Conservation (phyloP, 2,888 invertebrate species). For the Leucoma salicis region DNA sequence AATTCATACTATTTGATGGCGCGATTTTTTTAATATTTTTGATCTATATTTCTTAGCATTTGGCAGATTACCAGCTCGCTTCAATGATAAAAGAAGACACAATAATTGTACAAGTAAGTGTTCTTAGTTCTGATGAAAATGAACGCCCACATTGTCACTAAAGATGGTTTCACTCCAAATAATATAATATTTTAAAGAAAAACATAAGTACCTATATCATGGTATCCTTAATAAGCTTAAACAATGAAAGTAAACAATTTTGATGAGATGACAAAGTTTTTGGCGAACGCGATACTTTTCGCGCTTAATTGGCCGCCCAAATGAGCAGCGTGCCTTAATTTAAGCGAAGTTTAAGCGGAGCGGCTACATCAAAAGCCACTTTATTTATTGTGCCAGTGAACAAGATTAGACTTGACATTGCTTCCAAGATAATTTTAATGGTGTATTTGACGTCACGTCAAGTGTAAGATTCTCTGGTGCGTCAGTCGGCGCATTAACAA, state of each 20-base stretch:
- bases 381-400: constrained; percentile 58
- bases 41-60: too few relatives aligned
- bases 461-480: constrained; percentile 36
- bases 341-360: constrained; percentile 43
- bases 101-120: too few relatives aligned
- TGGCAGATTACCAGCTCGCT: too few relatives aligned
- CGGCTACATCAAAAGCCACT: constrained; percentile 68
- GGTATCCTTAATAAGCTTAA: constrained; percentile 43
- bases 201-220: constrained; percentile 53
- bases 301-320: constrained; percentile 72
- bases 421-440: constrained; percentile 66
- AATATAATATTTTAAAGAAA: constrained; percentile 27
- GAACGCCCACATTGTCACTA: too few relatives aligned
- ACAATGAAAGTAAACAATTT: constrained; percentile 69
- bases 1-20: too few relatives aligned
- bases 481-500: constrained; percentile 49
- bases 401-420: constrained; percentile 67
- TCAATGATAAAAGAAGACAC: too few relatives aligned
- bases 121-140: too few relatives aligned
- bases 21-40: too few relatives aligned
- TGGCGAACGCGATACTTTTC: constrained; percentile 62
- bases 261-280: constrained; percentile 63
- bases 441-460: constrained; percentile 51
- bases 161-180: too few relatives aligned
- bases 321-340: constrained; percentile 66